Percentiles rank a stretch among this genome's conserved stretches.
phyloP scores from a whole-genome alignment of 2,113 vertebrate species.

The Engraulis encrasicolus region DNA sequence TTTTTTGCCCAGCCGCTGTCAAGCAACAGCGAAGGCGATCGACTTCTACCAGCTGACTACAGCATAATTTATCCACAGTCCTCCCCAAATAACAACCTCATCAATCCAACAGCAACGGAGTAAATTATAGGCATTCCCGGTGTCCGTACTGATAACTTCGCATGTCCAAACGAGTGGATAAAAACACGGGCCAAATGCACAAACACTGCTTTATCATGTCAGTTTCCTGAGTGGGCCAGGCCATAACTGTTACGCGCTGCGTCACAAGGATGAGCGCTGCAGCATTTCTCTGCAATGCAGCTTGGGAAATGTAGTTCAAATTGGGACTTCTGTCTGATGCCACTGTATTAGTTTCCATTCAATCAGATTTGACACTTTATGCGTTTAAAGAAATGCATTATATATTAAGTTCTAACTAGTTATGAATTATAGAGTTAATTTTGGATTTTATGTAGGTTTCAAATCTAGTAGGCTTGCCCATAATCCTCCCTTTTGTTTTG shows the following conservation, averaged over 20 bases:
- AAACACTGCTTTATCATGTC: neutral
- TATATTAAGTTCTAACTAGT: too few relatives aligned
- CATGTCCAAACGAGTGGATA: neutral
- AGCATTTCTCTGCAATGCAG: neutral
- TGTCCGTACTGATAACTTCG: neutral
- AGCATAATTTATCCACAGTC: neutral
- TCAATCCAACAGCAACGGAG: neutral
- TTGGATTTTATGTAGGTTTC: too few relatives aligned
- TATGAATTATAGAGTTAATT: too few relatives aligned
- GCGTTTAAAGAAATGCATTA: too few relatives aligned
- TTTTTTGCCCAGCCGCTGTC: neutral
- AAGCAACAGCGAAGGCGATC: neutral
- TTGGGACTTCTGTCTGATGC: too few relatives aligned
- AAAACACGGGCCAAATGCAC: neutral
- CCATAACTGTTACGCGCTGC: conserved; percentile 10
- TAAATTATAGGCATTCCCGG: neutral
- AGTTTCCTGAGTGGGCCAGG: conserved; percentile 6
- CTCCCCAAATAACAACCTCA: neutral
- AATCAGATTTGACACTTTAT: too few relatives aligned
- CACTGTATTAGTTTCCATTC: too few relatives aligned
- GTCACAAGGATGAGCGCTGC: neutral
- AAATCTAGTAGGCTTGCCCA: too few relatives aligned
- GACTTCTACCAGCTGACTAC: neutral
- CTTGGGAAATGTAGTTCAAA: conserved; percentile 10
- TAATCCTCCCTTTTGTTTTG: too few relatives aligned